These are phyloP conservation scores for Pandemis heparana DNA, from an alignment of 2,888 invertebrate genomes.

Conservation along the genomic window DNA sequence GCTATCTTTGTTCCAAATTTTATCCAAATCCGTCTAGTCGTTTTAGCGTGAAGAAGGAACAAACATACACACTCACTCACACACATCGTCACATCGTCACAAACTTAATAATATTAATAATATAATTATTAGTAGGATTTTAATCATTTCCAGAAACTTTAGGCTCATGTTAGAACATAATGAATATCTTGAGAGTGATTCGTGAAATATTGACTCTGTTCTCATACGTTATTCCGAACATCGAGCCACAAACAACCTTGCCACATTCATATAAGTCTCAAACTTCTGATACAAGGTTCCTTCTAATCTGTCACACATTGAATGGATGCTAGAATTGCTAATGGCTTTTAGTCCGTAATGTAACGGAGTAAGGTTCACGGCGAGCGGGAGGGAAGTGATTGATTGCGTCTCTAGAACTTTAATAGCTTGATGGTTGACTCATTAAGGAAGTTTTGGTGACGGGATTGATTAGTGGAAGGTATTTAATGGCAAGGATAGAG, in stretches of 20 bases:
- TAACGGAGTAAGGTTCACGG: slow-evolving; percentile 2
- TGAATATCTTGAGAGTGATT: neutral
- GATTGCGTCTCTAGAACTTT: slow-evolving; percentile 7
- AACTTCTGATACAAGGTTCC: neutral
- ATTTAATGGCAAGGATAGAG: neutral
- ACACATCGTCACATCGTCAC: no score
- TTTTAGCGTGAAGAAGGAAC: no score
- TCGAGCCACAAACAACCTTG: neutral
- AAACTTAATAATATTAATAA: no score
- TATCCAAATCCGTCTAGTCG: no score
- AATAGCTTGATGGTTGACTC: slow-evolving; percentile 2
- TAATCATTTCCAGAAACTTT: slow-evolving; percentile 1
- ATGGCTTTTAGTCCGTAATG: slow-evolving; percentile 11
- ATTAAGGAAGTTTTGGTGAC: slow-evolving; percentile 20
- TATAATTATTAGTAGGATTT: no score
- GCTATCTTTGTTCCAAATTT: no score
- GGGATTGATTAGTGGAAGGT: slow-evolving; percentile 13
- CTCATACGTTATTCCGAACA: neutral
- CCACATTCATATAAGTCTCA: neutral
- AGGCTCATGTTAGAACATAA: neutral
- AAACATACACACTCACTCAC: no score
- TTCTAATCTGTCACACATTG: slow-evolving; percentile 7
- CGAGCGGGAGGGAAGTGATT: slow-evolving; percentile 10
- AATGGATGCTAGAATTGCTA: slow-evolving; percentile 6
- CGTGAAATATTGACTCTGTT: slow-evolving; percentile 11